These are phyloP conservation scores for Papilio elwesi DNA, from an alignment of 2,888 invertebrate genomes.

Conservation along the genomic window DNA sequence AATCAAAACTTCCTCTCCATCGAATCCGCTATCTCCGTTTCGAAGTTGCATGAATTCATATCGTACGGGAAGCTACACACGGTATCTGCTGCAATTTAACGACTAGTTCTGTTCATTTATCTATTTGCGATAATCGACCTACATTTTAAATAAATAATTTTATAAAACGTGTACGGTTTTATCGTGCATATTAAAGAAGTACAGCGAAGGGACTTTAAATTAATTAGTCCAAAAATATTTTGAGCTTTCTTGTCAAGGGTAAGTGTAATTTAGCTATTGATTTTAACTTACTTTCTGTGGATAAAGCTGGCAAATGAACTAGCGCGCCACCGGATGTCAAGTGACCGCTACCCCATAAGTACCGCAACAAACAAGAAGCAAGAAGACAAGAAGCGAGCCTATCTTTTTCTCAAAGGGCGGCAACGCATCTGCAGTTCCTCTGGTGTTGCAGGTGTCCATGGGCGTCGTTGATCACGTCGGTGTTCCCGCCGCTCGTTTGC, in stretches of 20 bases:
- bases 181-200: neutral
- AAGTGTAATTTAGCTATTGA: neutral
- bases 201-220: neutral
- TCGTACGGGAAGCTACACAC: constrained; percentile 57
- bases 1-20: constrained; percentile 71
- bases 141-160: constrained; percentile 3
- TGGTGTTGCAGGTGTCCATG: too few relatives aligned
- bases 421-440: too few relatives aligned
- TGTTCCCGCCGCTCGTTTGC: too few relatives aligned
- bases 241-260: constrained; percentile 5
- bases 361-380: too few relatives aligned
- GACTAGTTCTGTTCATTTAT: neutral
- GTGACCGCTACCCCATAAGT: too few relatives aligned
- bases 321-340: too few relatives aligned
- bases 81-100: constrained; percentile 44
- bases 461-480: too few relatives aligned
- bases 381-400: too few relatives aligned
- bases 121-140: neutral
- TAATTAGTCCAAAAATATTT: constrained; percentile 2
- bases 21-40: constrained; percentile 53
- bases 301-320: too few relatives aligned
- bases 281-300: too few relatives aligned
- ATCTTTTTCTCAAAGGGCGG: too few relatives aligned
- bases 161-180: neutral
- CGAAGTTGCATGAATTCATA: constrained; percentile 62